phyloP scores from a whole-genome alignment of 2,113 vertebrate genomes.

The Cariama cristata region DNA sequence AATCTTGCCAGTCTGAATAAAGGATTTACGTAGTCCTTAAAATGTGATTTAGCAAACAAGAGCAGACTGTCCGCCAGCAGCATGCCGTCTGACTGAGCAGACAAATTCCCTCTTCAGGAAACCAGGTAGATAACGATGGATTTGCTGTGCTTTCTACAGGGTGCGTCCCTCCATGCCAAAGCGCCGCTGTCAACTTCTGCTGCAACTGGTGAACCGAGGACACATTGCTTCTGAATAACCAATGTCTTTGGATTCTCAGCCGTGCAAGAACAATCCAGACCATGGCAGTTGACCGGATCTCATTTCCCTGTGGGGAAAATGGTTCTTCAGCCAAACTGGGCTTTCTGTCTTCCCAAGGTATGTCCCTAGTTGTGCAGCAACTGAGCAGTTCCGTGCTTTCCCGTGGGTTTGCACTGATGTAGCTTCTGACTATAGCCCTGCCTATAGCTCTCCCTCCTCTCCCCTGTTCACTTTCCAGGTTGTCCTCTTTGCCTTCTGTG shows the following conservation, averaged over 20 bases:
- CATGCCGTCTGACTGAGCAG: background rate
- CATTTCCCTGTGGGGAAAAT: background rate
- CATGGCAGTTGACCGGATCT: background rate
- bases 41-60: constrained; percentile 12
- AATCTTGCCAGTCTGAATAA: constrained; percentile 3
- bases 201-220: background rate
- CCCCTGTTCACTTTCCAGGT: background rate
- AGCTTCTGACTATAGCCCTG: background rate
- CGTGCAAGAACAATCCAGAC: background rate
- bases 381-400: background rate
- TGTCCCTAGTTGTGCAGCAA: rapidly evolving
- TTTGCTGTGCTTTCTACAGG: background rate
- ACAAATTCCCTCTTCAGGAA: background rate
- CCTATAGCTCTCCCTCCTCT: background rate
- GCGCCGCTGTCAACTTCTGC: background rate
- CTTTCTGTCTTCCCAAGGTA: background rate
- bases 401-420: background rate
- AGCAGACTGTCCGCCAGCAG: background rate
- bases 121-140: background rate
- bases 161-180: background rate
- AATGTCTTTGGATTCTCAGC: background rate
- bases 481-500: background rate
- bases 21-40: constrained; percentile 8
- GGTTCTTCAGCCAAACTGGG: background rate
- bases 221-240: background rate